Base-by-base conservation (phyloP, 1,140 invertebrate species). In the Ceratina calcarata region DNA sequence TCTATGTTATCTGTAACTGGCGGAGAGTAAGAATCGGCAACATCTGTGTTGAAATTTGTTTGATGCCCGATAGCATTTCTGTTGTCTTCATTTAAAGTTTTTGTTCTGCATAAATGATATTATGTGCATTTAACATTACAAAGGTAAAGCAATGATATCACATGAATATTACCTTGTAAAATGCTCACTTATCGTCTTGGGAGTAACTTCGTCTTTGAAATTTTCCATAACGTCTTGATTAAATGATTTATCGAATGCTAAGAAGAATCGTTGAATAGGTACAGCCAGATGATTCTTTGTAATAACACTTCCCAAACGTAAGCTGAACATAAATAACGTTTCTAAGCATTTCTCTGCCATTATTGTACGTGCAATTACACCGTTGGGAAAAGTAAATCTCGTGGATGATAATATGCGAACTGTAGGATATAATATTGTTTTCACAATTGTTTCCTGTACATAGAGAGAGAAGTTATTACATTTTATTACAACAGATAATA, bases 251-350 rank as follows among this genome's bases (percentile, higher is more conserved):
- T 97, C 96, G 90, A 99, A 99, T 12, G 96, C 95, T n/a, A 96
- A 90, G 90, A 99, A 98, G 90, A 98, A 98, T 64, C 95, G 85
- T 79, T 92, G 91, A 74, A 93, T 93, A 13, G 95, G 94, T 62
- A 97, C 94, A 66, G 95, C 95, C 24, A 98, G 92, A 86, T 97
- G 95, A 84, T 95, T 95, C 69, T 96, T 95, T 1, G 96, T 97
- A 95, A 97, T 97, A 86, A 97, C 96, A 73, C 95, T 95, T 3
- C 97, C 97, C 57, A 98, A 95, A 71, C 97, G 94, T 27, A 97
- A 93, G 15, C 96, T 96, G 45, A 99, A 93, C 16, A 96, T 94
- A 88, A 97, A 96, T 62, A 98, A 89, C 0, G 96, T 95, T 89
- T 98, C 97, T 6, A 98, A 87, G 75, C 97, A 95, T 93, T 98